Evolutionary conservation across 2,797 vertebrate genomes (phyloP).

Genomic region (Vespertilio murinus): DNA sequence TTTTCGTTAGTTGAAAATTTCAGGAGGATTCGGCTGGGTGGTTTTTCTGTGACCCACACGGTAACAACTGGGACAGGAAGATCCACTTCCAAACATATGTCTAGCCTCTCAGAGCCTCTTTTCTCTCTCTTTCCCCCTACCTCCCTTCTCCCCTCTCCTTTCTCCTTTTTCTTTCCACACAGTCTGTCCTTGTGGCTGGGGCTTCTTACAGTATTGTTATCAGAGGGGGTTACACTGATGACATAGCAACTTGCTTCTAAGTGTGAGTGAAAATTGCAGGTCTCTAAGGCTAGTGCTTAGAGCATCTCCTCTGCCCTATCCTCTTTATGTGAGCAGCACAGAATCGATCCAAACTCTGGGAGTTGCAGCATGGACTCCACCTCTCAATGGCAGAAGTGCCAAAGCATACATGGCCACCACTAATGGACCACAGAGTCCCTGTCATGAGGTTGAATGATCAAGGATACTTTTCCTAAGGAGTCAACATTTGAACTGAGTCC

Average conservation of each 20-base stretch:
- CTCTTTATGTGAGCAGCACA: not conserved
- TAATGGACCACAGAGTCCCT: not conserved
- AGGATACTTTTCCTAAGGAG: not conserved
- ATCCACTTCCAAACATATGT: not conserved
- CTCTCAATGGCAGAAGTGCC: not conserved
- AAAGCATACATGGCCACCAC: not conserved
- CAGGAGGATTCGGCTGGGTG: not conserved
- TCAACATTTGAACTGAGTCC: not conserved
- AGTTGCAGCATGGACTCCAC: not conserved
- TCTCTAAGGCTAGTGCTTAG: not conserved
- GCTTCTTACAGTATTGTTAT: not conserved
- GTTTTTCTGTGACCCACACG: not conserved
- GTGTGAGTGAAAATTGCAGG: not conserved
- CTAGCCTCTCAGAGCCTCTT: not conserved
- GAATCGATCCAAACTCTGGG: not conserved
- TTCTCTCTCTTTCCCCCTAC: not conserved
- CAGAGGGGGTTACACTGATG: not conserved
- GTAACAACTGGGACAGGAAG: not conserved
- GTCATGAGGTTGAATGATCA: not conserved
- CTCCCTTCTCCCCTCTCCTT: not conserved
- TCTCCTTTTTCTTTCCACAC: not conserved
- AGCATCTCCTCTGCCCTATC: not conserved
- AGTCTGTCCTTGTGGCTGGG: not conserved
- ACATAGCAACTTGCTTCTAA: not conserved
- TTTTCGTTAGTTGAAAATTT: not conserved